Percentiles rank a stretch among this genome's conserved stretches.
Evolutionary conservation across 2,888 invertebrate genomes (phyloP).

Genomic region (Eupithecia subumbrata): DNA sequence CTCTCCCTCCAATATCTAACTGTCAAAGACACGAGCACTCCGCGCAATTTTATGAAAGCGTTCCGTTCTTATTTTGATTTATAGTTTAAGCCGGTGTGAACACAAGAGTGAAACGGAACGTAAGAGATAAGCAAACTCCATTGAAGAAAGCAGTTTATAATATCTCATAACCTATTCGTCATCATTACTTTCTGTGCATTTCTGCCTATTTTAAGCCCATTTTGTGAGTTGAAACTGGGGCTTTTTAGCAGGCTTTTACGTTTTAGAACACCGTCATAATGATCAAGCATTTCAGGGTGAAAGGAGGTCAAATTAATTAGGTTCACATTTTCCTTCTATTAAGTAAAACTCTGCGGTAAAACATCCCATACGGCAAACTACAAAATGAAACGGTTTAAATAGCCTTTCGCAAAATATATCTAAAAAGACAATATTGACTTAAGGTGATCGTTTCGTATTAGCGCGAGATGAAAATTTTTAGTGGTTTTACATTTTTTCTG

Average conservation of each 20-base stretch:
- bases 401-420: neutral
- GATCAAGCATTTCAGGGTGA: slow-evolving; percentile 14
- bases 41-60: slow-evolving; percentile 30
- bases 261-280: slow-evolving; percentile 24
- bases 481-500: too few relatives aligned
- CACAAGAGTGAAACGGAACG: slow-evolving; percentile 42
- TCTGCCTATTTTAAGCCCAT: slow-evolving; percentile 6
- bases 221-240: slow-evolving; percentile 18
- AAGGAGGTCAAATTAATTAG: slow-evolving; percentile 27
- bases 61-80: slow-evolving; percentile 37
- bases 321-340: slow-evolving; percentile 8
- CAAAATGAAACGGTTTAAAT: neutral
- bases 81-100: slow-evolving; percentile 33
- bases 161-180: slow-evolving; percentile 30
- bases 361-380: neutral
- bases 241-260: slow-evolving; percentile 15
- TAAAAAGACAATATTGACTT: neutral
- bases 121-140: slow-evolving; percentile 39
- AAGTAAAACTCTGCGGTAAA: neutral
- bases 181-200: slow-evolving; percentile 37
- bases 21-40: slow-evolving; percentile 30
- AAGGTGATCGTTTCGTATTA: too few relatives aligned
- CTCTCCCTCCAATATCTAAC: slow-evolving; percentile 25
- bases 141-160: slow-evolving; percentile 38
- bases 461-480: too few relatives aligned